These are phyloP conservation scores for Opisthograptis luteolata DNA, from an alignment of 2,888 invertebrate species.

Conservation along the genomic window DNA sequence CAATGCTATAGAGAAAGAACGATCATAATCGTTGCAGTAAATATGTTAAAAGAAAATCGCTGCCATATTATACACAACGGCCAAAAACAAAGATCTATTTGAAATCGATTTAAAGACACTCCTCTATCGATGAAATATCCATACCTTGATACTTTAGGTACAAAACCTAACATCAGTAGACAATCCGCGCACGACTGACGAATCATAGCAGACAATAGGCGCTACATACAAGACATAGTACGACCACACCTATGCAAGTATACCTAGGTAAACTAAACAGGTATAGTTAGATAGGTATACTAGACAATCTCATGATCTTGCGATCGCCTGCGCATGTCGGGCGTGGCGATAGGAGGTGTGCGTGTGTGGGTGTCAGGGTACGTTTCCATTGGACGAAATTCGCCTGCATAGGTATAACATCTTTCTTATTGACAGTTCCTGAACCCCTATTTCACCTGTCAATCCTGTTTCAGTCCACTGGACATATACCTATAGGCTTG, in stretches of 20 bases:
- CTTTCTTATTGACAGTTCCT: no score
- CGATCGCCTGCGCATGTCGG: conserved; percentile 65
- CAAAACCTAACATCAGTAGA: conserved; percentile 22
- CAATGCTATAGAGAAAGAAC: no score
- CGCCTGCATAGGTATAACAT: no score
- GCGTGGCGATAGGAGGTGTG: conserved; percentile 43
- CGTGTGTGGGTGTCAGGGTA: conserved; percentile 52
- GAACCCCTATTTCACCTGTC: no score
- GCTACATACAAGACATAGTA: conserved; percentile 23
- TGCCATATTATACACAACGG: no score
- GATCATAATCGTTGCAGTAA: no score
- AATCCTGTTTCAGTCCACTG: no score
- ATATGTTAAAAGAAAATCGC: no score
- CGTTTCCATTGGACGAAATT: conserved; percentile 51
- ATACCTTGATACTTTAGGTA: conserved; percentile 9
- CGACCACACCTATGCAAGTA: conserved; percentile 6
- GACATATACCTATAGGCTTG: no score
- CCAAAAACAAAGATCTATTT: no score
- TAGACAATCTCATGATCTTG: conserved; percentile 73
- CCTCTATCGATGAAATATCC: background rate
- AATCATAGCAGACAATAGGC: conserved; percentile 25
- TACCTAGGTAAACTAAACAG: conserved; percentile 1
- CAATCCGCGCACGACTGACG: conserved; percentile 16
- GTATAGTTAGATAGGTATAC: conserved; percentile 27
- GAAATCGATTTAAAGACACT: no score